Conservation (phyloP, 2,797 vertebrate species). For the Ctenopoma kingsleyae region DNA sequence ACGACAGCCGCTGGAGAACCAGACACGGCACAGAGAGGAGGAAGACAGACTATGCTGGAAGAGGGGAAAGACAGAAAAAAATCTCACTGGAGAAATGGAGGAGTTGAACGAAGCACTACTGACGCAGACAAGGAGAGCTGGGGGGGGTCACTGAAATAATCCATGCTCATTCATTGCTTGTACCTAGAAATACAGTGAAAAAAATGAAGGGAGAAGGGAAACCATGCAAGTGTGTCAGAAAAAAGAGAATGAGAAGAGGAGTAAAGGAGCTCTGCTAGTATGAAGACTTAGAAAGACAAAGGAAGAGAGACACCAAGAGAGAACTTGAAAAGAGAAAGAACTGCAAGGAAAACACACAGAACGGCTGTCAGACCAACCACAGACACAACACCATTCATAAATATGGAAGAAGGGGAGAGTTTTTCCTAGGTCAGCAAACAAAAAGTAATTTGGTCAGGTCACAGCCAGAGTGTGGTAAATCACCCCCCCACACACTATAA, state of each 20-base stretch:
- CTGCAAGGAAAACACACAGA: slow-evolving; percentile 47
- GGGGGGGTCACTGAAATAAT: slow-evolving; percentile 29
- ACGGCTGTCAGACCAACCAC: slow-evolving; percentile 32
- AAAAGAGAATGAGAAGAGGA: not conserved
- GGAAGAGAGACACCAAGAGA: slow-evolving; percentile 6
- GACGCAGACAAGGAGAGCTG: slow-evolving; percentile 39
- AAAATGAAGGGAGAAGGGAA: slow-evolving; percentile 9
- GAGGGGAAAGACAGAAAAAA: slow-evolving; percentile 56
- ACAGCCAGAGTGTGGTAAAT: slow-evolving; percentile 54
- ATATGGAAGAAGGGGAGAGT: not conserved
- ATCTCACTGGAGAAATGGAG: slow-evolving; percentile 49
- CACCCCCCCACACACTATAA: slow-evolving; percentile 30
- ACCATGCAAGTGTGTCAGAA: slow-evolving; percentile 15
- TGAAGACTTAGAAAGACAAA: slow-evolving; percentile 46
- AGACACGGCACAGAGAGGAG: slow-evolving; percentile 56
- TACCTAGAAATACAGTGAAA: slow-evolving; percentile 19
- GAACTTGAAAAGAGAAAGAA: slow-evolving; percentile 32
- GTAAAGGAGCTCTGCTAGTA: not conserved
- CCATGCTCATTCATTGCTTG: slow-evolving; percentile 37
- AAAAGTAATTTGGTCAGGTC: slow-evolving; percentile 36
- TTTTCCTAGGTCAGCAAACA: slow-evolving; percentile 36
- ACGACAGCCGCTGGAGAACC: slow-evolving; percentile 73
- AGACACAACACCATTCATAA: slow-evolving; percentile 43
- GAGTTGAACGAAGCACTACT: slow-evolving; percentile 36
- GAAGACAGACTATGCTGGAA: slow-evolving; percentile 47